Evolutionary conservation across 2,797 vertebrate species (phyloP).

Genomic region (Macropodus opercularis): DNA sequence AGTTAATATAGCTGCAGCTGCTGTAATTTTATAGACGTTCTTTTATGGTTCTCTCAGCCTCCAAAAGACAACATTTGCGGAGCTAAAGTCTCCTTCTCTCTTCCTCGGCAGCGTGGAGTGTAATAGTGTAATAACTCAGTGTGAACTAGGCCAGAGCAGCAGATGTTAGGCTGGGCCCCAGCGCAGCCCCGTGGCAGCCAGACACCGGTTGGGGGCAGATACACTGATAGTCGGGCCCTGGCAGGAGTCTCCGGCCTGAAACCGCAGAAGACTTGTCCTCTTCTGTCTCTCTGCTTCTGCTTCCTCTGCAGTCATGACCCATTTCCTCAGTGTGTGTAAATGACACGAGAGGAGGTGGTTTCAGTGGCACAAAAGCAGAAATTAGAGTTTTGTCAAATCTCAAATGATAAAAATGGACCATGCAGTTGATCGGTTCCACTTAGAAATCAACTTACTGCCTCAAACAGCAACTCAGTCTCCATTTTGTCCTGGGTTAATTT

Average conservation of each 20-base stretch:
- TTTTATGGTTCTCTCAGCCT: constrained; percentile 21
- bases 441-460: not conserved
- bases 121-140: constrained; percentile 59
- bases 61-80: too few species aligned
- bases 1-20: too few species aligned
- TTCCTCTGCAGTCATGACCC: constrained; percentile 37
- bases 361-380: not conserved
- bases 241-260: constrained; percentile 52
- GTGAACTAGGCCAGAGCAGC: constrained; percentile 78
- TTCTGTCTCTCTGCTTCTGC: constrained; percentile 20
- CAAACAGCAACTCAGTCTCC: constrained; percentile 1
- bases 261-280: constrained; percentile 41
- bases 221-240: constrained; percentile 43
- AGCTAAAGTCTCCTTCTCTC: constrained; percentile 9
- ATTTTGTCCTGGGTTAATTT: constrained; percentile 17
- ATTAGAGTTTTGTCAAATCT: not conserved
- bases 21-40: too few species aligned
- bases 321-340: constrained; percentile 41
- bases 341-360: constrained; percentile 6
- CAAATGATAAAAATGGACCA: not conserved
- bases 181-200: constrained; percentile 36
- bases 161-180: constrained; percentile 62
- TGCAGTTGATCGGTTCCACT: not conserved
- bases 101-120: constrained; percentile 24
- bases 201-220: constrained; percentile 42